phyloP scores from a whole-genome alignment of 92 coral and sea anemone species.

The Montipora capitata region DNA sequence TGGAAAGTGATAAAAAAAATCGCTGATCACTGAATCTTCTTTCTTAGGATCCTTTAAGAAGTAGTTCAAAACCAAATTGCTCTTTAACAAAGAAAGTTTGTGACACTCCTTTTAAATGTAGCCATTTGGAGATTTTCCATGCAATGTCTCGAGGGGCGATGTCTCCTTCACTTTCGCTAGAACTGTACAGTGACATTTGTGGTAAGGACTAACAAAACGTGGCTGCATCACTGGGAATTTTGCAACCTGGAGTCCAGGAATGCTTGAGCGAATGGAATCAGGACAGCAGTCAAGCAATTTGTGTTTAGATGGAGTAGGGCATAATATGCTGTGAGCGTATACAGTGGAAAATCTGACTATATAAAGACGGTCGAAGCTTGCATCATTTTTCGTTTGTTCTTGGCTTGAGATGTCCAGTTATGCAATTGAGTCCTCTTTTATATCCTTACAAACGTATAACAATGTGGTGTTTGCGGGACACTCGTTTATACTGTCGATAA shows the following conservation, averaged over 20 bases:
- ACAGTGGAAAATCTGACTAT: background rate
- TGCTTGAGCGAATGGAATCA: constrained; percentile 12
- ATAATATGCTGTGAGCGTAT: constrained; percentile 2
- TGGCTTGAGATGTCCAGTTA: constrained; percentile 13
- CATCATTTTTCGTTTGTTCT: constrained; percentile 7
- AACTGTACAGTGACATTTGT: constrained; percentile 50
- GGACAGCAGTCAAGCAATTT: constrained; percentile 3
- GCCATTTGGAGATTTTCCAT: constrained; percentile 3
- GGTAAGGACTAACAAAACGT: constrained; percentile 43
- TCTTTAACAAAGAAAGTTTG: constrained; percentile 9
- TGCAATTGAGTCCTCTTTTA: constrained; percentile 11
- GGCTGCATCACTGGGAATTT: constrained; percentile 27
- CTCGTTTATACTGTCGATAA: constrained; percentile 1
- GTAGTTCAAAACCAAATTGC: background rate
- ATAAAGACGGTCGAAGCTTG: constrained; percentile 10
- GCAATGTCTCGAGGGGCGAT: too few species aligned
- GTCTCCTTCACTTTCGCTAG: too few species aligned
- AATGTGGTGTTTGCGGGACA: constrained; percentile 20
- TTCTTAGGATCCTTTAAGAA: too few species aligned
- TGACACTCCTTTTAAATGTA: background rate
- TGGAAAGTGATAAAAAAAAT: too few species aligned
- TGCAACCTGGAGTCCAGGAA: constrained; percentile 10
- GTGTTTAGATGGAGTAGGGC: constrained; percentile 6
- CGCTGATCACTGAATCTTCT: too few species aligned
- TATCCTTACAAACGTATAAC: constrained; percentile 35